phyloP scores from a whole-genome alignment of 2,113 vertebrate species.

The Oenanthe oenanthe region DNA sequence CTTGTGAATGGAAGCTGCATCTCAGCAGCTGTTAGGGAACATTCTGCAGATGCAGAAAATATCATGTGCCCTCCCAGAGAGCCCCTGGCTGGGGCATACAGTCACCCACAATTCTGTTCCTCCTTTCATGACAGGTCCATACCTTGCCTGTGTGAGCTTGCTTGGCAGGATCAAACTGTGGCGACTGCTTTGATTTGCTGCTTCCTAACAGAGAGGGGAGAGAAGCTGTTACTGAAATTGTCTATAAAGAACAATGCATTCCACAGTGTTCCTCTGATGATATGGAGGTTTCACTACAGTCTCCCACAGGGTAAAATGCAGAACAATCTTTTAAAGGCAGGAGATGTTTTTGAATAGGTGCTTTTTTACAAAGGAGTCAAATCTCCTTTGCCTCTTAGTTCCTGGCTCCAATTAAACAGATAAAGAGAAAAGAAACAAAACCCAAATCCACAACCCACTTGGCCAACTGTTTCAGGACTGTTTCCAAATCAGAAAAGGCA shows the following conservation, averaged over 20 bases:
- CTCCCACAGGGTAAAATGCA: background rate
- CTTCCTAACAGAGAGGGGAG: conserved; percentile 61
- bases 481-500: background rate
- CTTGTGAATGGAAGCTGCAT: background rate
- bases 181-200: conserved; percentile 77
- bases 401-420: background rate
- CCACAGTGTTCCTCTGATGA: background rate
- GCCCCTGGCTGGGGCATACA: background rate
- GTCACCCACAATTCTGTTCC: background rate
- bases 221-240: background rate
- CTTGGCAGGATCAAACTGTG: conserved; percentile 89
- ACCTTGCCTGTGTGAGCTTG: conserved; percentile 75
- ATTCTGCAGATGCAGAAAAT: background rate
- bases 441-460: background rate
- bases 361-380: background rate
- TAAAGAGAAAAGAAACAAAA: background rate
- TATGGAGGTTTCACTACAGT: background rate
- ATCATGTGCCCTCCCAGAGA: background rate
- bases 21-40: background rate
- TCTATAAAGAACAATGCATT: background rate
- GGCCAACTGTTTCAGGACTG: background rate
- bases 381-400: background rate
- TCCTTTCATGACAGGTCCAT: background rate
- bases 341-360: background rate
- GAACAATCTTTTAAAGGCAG: background rate